Evolutionary conservation across 1,140 invertebrate genomes (phyloP), one percentile per base, ranked within the genome.

Genomic region (Teleopsis dalmanni): DNA sequence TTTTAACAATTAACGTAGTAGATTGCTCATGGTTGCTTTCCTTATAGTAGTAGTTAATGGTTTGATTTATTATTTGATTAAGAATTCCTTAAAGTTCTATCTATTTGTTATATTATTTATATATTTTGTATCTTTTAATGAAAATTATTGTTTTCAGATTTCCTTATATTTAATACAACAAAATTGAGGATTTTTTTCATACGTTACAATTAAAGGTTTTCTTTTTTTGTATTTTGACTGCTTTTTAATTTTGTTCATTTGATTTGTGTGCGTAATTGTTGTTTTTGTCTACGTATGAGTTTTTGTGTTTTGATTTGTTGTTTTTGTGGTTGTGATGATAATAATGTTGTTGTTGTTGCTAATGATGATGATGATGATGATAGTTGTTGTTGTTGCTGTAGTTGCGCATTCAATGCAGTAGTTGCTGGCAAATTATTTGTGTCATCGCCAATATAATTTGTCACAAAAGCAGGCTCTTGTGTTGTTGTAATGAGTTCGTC

Each of bases 361-460:
- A 46, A 38, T 42, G 23, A 43, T 43, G 26, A 31, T 53, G 52
- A 42, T 48, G 54, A 51, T 54, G 56, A 37, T 46, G 48, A 46
- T 49, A 47, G 51, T 55, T 41, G 36, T 49, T 47, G 58, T 52
- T 51, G 54, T 55, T 52, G 52, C 47, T 47, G 37, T 54, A 42
- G 56, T 21, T 42, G 51, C 26, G 29, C 44, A 48, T 44, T 46
- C 31, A 48, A 25, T 53, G 41, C 33, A 48, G 48, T 50, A 59
- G 50, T 57, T 51, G 52, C 18, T 23, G 38, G 59, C 56, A 62
- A 55, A 58, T 69, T 60, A 50, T 69, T 64, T 50, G 55, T 68
- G 47, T 65, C 64, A 48, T 68, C 65, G 48, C 65, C 65, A 59
- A 69, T 57, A 48, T 58, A 64, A 57, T 69, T 69, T 52, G 65